Evolutionary conservation across 2,113 vertebrate genomes (phyloP), one percentile per base, ranked within the genome.

Genomic region (Bambusicola thoracicus): DNA sequence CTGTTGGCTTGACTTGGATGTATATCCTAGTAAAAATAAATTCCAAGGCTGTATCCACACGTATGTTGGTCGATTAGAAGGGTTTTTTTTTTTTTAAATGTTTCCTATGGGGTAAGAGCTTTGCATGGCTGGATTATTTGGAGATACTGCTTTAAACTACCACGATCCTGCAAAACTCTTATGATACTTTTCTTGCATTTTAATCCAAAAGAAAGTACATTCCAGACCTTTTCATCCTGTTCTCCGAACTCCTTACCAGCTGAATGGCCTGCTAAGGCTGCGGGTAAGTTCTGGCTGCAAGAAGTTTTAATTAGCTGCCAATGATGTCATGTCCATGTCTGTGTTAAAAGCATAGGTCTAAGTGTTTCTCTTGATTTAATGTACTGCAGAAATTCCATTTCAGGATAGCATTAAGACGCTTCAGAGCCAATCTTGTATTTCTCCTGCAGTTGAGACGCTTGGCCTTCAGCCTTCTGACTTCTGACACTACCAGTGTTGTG

Each of bases 361-460:
- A 97, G 92, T 92, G 95, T 97, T 97, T 75, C 78, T 96, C 90
- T 97, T 97, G 94, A 87, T 94, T 97, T 97, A 97, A 97, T 97
- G 96, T 96, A 93, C 89, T 96, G 89, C 94, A 97, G 97, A 97
- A 97, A 97, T 98, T 98, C 97, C 95, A 96, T 97, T 97, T 96
- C 94, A 95, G 97, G 96, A 97, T 81, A 97, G 84, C 93, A 97
- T 84, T 96, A 89, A 97, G 96, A 94, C 1, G 11, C 95, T 97
- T 96, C 88, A 79, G 90, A 96, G 97, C 97, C 97, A 97, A 95
- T 94, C 96, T 93, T 97, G 95, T 89, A 75, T 92, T 97, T 97
- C 94, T 91, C 85, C 68, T 18, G 13, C 58, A 93, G 97, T 48
- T 96, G 96, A 97, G 95, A 89, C n/a, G 32, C 85, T 97, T 98